Percentiles rank a stretch among this genome's conserved stretches.
Conservation (phyloP, 1,140 invertebrate species). For the Dreissena rostriformis region DNA sequence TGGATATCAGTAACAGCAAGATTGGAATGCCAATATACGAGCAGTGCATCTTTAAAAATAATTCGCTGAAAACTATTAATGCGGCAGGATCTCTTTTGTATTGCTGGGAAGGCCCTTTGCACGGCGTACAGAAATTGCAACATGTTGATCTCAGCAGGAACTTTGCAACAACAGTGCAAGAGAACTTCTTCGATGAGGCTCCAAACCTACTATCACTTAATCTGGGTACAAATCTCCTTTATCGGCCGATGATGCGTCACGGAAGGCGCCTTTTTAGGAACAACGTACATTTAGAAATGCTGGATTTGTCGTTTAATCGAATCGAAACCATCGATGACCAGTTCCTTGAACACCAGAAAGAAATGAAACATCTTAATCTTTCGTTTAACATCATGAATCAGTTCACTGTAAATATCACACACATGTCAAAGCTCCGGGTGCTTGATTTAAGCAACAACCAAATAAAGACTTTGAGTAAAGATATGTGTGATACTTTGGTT, state of each 20-base stretch:
- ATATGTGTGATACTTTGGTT: background rate
- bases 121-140: conserved; percentile 9
- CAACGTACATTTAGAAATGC: background rate
- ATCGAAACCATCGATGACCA: background rate
- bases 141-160: conserved; percentile 22
- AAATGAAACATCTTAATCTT: conserved; percentile 1
- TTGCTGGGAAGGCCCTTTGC: conserved; percentile 40
- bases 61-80: conserved; percentile 19
- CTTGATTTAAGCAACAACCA: conserved; percentile 11
- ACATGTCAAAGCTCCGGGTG: conserved; percentile 6
- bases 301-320: conserved; percentile 33
- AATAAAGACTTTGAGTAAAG: conserved; percentile 1
- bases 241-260: background rate
- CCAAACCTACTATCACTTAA: conserved; percentile 6
- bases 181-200: conserved; percentile 8
- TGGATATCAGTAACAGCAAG: conserved; percentile 38
- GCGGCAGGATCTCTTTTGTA: conserved; percentile 25
- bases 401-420: conserved; percentile 21
- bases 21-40: background rate
- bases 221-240: background rate
- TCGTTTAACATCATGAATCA: background rate
- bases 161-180: background rate
- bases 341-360: background rate
- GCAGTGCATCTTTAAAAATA: conserved; percentile 10
- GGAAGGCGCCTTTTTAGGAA: background rate